Evolutionary conservation across 53 echinoderm and acorn worm species (phyloP).

Genomic region (Mesocentrotus franciscanus): DNA sequence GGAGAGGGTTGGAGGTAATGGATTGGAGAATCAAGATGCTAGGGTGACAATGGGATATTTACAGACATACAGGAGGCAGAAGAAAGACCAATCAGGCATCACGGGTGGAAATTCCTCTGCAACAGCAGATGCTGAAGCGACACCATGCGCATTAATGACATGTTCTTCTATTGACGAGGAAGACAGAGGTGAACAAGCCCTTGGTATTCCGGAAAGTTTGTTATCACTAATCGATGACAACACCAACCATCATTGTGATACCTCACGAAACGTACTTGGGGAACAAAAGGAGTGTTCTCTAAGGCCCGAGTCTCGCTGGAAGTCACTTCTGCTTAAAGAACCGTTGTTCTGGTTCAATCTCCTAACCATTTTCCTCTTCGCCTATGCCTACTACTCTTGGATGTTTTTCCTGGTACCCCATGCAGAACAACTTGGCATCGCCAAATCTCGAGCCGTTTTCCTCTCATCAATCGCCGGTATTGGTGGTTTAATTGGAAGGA

Average conservation of each 20-base stretch:
- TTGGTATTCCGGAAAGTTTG: background rate
- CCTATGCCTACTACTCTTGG: background rate
- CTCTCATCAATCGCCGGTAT: slow-evolving; percentile 34
- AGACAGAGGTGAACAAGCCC: background rate
- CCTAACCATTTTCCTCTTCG: background rate
- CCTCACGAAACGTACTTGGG: background rate
- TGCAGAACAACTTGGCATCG: slow-evolving; percentile 31
- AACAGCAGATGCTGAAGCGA: background rate
- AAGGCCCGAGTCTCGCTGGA: background rate
- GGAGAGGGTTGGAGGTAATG: background rate
- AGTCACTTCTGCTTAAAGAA: background rate
- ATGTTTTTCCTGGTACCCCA: slow-evolving; percentile 45
- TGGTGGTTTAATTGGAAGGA: slow-evolving; percentile 25
- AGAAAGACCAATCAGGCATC: background rate
- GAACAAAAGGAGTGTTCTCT: background rate
- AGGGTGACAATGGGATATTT: background rate
- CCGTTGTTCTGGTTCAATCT: slow-evolving; percentile 16
- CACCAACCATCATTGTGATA: background rate
- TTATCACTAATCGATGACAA: background rate
- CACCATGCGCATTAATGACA: background rate
- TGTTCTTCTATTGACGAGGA: background rate
- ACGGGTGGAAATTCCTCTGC: background rate
- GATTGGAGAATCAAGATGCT: no score
- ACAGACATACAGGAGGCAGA: background rate
- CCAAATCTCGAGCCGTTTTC: background rate